Conservation (phyloP, 2,888 invertebrate species). For the Penaeus monodon region DNA sequence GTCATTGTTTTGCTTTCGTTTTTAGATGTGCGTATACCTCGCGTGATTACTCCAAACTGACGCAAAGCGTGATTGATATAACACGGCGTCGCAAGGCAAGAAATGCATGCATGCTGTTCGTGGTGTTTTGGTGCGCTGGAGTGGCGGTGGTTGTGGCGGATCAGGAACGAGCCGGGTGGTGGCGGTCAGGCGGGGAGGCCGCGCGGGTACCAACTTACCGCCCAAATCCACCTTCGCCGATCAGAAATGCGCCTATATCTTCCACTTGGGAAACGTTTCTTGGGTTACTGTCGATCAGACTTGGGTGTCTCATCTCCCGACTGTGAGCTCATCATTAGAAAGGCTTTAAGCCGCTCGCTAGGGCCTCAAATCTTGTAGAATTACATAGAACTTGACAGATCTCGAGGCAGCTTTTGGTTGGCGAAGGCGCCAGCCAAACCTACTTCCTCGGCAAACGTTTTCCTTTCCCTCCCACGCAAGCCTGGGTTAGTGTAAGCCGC, state of each 20-base stretch:
- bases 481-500: conserved; percentile 9
- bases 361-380: no score
- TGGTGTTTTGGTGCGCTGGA: neutral
- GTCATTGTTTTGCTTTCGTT: no score
- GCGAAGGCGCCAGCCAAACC: neutral
- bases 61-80: no score
- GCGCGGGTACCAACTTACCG: conserved; percentile 54
- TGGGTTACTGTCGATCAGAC: no score
- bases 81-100: no score
- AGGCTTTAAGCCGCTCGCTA: neutral
- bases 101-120: conserved; percentile 10
- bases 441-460: conserved; percentile 30
- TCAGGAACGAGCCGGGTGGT: conserved; percentile 44
- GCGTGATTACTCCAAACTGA: no score
- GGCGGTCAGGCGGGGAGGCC: conserved; percentile 48
- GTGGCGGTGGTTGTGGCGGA: conserved; percentile 33
- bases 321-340: neutral
- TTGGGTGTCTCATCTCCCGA: no score
- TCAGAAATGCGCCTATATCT: neutral
- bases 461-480: conserved; percentile 9
- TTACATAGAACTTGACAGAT: no score
- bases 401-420: neutral
- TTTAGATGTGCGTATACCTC: no score
- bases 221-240: conserved; percentile 15
- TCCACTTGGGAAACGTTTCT: conserved; percentile 19